A percentile compares a stretch with the other conserved stretches of the same genome.
These are phyloP conservation scores for Bambusicola thoracicus DNA, from an alignment of 2,113 vertebrate species.

Conservation along the genomic window DNA sequence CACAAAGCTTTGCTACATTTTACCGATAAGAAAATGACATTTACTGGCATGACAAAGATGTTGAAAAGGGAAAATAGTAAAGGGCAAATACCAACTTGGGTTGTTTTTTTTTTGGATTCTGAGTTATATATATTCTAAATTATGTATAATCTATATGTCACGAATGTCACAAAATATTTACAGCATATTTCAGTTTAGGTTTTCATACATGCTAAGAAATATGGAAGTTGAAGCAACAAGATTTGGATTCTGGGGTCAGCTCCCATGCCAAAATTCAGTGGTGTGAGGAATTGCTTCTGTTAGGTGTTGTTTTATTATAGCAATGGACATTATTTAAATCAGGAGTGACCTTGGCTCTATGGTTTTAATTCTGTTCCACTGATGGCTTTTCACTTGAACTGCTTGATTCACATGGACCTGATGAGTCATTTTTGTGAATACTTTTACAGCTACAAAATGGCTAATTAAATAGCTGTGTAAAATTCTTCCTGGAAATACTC, in stretches of 20 bases:
- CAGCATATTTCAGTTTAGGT: neutral
- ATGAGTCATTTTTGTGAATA: neutral
- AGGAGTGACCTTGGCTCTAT: neutral
- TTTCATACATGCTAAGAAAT: neutral
- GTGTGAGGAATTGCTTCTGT: constrained; percentile 50
- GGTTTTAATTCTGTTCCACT: constrained; percentile 49
- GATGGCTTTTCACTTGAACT: constrained; percentile 32
- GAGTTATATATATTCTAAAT: neutral
- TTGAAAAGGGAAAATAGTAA: constrained; percentile 9
- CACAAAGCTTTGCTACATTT: constrained; percentile 4
- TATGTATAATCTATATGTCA: neutral
- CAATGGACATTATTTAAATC: constrained; percentile 33
- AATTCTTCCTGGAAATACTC: neutral
- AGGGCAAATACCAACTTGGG: neutral
- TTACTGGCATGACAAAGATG: neutral
- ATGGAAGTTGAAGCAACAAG: neutral
- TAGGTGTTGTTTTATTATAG: constrained; percentile 44
- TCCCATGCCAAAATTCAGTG: constrained; percentile 18
- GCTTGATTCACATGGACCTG: neutral
- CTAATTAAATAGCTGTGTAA: neutral
- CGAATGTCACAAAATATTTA: constrained; percentile 14
- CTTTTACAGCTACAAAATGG: neutral
- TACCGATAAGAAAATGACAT: constrained; percentile 30
- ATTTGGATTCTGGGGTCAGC: neutral
- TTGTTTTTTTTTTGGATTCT: neutral